A percentile compares a stretch with the other conserved stretches of the same genome.
These are phyloP conservation scores for Plotosus lineatus DNA, from an alignment of 2,113 vertebrate species.

Conservation along the genomic window DNA sequence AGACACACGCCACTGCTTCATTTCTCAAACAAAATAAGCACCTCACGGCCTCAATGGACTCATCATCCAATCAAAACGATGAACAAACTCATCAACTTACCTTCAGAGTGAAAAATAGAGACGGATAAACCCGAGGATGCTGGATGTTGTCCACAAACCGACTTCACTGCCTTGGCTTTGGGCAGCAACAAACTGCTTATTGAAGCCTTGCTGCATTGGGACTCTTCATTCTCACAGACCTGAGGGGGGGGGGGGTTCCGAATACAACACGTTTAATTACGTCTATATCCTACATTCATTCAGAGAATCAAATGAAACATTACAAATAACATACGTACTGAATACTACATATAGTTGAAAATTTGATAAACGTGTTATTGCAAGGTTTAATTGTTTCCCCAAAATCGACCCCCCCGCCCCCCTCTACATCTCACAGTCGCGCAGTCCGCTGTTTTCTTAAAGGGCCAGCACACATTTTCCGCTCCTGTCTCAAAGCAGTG, in stretches of 20 bases:
- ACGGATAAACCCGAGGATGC: slow-evolving; percentile 62
- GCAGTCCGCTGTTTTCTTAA: slow-evolving; percentile 57
- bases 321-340: accelerated
- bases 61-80: background rate
- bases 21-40: background rate
- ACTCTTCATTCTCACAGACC: slow-evolving; percentile 2
- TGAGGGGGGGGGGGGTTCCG: background rate
- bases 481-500: slow-evolving; percentile 2
- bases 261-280: background rate
- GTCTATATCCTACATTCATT: background rate
- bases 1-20: slow-evolving; percentile 14
- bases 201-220: slow-evolving; percentile 47
- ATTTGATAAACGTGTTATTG: background rate
- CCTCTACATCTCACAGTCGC: slow-evolving; percentile 54
- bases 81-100: slow-evolving; percentile 52
- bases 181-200: slow-evolving; percentile 50
- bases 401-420: slow-evolving; percentile 2
- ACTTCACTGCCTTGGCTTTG: slow-evolving; percentile 60
- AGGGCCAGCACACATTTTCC: slow-evolving; percentile 54
- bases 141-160: slow-evolving; percentile 52
- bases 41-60: background rate
- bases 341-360: too few relatives aligned
- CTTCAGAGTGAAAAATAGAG: slow-evolving; percentile 40
- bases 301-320: accelerated
- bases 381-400: background rate